Conservation (phyloP, 2,888 invertebrate genomes). For the Agrotis clavis region DNA sequence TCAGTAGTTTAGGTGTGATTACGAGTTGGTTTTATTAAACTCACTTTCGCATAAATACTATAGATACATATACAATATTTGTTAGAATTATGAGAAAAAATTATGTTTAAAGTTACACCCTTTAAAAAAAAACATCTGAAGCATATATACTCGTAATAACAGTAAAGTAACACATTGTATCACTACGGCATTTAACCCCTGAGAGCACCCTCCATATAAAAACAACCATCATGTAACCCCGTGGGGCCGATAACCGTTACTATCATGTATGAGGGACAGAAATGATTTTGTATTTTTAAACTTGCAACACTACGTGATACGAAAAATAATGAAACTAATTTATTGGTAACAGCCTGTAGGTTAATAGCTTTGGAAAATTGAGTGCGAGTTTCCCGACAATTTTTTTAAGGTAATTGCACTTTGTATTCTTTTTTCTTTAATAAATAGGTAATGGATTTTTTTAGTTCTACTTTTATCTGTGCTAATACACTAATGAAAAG, state of each 20-base stretch:
- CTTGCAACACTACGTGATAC: constrained; percentile 10
- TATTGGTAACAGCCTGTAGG: constrained; percentile 13
- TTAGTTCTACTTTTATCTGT: not conserved
- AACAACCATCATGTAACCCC: constrained; percentile 51
- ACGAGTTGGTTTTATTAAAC: too few species aligned
- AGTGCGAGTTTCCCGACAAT: not conserved
- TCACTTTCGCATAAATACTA: too few species aligned
- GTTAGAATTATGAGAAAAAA: not conserved
- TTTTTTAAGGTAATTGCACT: constrained; percentile 19
- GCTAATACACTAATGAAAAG: too few species aligned
- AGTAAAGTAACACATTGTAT: constrained; percentile 56
- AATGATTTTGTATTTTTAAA: constrained; percentile 55
- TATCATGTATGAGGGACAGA: constrained; percentile 31
- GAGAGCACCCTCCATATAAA: constrained; percentile 54
- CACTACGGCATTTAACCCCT: constrained; percentile 59
- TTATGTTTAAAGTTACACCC: constrained; percentile 33
- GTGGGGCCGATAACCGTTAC: constrained; percentile 47
- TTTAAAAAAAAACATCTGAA: constrained; percentile 50
- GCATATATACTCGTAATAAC: constrained; percentile 35
- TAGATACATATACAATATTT: too few species aligned
- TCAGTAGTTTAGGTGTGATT: too few species aligned
- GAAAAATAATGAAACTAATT: constrained; percentile 12
- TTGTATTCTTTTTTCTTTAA: not conserved
- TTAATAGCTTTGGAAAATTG: constrained; percentile 25
- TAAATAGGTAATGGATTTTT: not conserved